Percentiles rank a stretch among this genome's conserved stretches.
phyloP scores from a whole-genome alignment of 2,888 invertebrate species.

The Lamellibrachia satsuma region DNA sequence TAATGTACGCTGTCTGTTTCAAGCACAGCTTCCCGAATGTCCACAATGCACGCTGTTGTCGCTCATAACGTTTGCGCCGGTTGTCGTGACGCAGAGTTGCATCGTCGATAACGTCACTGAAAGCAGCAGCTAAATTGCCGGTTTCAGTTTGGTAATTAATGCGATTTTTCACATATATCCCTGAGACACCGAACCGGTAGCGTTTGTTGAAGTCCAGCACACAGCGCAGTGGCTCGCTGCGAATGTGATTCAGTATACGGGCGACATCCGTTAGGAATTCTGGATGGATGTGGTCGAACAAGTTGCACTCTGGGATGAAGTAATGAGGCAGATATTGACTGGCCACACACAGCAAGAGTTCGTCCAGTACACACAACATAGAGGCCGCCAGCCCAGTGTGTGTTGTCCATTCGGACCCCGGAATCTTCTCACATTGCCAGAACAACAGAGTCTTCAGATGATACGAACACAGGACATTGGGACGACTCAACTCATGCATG shows the following conservation, averaged over 20 bases:
- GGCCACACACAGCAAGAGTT: conserved; percentile 42
- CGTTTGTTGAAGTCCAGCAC: conserved; percentile 1
- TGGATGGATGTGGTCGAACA: conserved; percentile 40
- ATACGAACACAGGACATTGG: conserved; percentile 35
- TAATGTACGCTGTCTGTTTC: background rate
- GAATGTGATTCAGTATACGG: background rate
- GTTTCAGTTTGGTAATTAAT: too few relatives aligned
- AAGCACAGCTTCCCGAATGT: background rate
- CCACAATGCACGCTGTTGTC: background rate
- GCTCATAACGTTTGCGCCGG: background rate
- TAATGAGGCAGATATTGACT: conserved; percentile 46
- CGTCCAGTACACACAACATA: conserved; percentile 44
- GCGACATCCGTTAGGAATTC: conserved; percentile 17
- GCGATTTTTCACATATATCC: background rate
- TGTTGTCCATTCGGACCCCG: conserved; percentile 43
- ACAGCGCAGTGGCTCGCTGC: background rate
- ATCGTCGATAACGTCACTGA: background rate
- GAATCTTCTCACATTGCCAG: conserved; percentile 46
- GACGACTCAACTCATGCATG: conserved; percentile 39
- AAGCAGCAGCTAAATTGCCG: background rate
- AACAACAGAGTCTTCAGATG: conserved; percentile 48
- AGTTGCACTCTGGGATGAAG: conserved; percentile 47
- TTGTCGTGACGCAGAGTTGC: background rate
- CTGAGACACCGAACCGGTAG: background rate
- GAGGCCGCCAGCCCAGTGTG: conserved; percentile 40